These are phyloP conservation scores for Tokudaia tokunoshimensis DNA, from an alignment of 2,797 vertebrate species.

Conservation along the genomic window DNA sequence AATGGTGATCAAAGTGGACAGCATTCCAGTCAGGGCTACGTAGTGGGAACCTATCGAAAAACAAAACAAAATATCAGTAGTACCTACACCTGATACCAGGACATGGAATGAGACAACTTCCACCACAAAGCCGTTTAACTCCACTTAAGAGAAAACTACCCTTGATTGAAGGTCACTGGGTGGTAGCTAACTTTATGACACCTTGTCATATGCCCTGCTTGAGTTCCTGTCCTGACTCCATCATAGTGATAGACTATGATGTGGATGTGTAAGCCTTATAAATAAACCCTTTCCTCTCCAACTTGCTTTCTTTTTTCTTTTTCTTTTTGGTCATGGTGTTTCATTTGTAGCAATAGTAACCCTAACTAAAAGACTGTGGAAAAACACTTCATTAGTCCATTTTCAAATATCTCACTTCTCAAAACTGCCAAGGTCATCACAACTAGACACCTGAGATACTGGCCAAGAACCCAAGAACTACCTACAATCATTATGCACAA, in stretches of 20 bases:
- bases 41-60: background rate
- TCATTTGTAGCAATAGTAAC: too few relatives aligned
- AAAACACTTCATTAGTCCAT: conserved; percentile 6
- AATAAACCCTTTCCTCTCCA: background rate
- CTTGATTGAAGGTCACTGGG: background rate
- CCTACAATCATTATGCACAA: background rate
- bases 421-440: conserved; percentile 19
- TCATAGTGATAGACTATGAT: background rate
- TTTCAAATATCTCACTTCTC: conserved; percentile 21
- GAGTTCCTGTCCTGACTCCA: background rate
- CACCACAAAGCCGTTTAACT: background rate
- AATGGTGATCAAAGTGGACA: background rate
- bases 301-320: background rate
- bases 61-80: background rate
- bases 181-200: background rate
- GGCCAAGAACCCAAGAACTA: background rate
- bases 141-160: background rate
- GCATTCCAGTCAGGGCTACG: background rate
- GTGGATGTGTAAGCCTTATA: background rate
- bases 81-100: background rate
- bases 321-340: background rate
- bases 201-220: background rate
- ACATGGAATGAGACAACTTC: background rate
- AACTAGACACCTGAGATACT: background rate
- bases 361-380: background rate